Evolutionary conservation across 2,113 vertebrate genomes (phyloP), one percentile per base, ranked within the genome.

Genomic region (Chionis minor): DNA sequence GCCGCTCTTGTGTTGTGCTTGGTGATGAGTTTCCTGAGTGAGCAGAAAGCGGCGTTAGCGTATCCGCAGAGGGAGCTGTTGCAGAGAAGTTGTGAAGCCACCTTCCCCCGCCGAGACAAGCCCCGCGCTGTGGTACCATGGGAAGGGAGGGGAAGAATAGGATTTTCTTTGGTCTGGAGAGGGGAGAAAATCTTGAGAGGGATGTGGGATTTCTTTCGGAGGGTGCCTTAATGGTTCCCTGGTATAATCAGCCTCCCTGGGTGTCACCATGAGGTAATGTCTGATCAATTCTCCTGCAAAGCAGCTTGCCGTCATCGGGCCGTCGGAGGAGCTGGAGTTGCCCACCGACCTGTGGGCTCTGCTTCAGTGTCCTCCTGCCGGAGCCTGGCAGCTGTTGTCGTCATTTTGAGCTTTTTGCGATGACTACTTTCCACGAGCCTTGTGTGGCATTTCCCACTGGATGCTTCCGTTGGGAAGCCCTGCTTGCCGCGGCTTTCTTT

Each of bases 371-470:
- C 61, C 38, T 0, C 61, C 38, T 0, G 1, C 72, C 21, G 4
- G 35, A 44, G 58, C 35, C 27, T 30, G 35, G 73, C 4, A 5
- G 58, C 33, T 28, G 1, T 38, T 66, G 38, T 30, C 32, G 4
- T 17, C 2, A 14, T 33, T 59, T 38, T 3, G 27, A 66, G 67
- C 38, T 54, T n/a, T 38, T 38, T 21, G 8, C 30, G 9, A 23
- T 8, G 14, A 32, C 32, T 27, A 0, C 12, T 69, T 61, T 23
- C 24, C 63, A 4, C 20, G 14, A 15, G 24, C 59, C 44, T 42
- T 33, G 38, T 1, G 1, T 38, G 19, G 52, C 0, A 0, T 18
- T 91, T 44, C 58, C 58, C 1, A 3, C 42, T 26, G 42, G 58
- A 26, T n/a, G 51, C 44, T 40, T 42, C 35, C 11, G 1, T 18